Percentiles rank a stretch among this genome's conserved stretches.
phyloP scores from a whole-genome alignment of 2,113 vertebrate genomes.

The Chamaea fasciata region DNA sequence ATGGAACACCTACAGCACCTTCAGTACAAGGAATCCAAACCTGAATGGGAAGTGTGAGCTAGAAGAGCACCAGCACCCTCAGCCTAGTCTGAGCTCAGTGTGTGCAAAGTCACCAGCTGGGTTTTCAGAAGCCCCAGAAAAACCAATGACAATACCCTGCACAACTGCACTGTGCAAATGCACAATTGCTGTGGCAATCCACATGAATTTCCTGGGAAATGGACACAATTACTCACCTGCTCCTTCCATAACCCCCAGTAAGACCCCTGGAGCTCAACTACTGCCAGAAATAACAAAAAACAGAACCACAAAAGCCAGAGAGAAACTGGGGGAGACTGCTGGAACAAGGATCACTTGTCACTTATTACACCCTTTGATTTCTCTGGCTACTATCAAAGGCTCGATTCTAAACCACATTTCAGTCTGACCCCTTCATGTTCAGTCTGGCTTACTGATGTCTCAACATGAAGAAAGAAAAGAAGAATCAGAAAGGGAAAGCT shows the following conservation, averaged over 20 bases:
- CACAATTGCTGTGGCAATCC: accelerated
- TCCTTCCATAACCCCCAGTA: neutral
- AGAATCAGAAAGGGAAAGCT: neutral
- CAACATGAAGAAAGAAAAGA: neutral
- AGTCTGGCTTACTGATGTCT: neutral
- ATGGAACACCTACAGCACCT: accelerated
- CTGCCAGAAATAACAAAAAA: neutral
- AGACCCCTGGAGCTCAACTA: neutral
- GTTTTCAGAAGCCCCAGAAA: neutral
- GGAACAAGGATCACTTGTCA: neutral
- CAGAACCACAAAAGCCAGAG: neutral
- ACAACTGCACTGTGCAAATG: neutral
- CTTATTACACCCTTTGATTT: neutral
- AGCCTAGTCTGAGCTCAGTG: neutral
- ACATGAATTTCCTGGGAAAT: neutral
- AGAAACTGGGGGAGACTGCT: neutral
- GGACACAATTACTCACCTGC: neutral
- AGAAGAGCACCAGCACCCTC: neutral
- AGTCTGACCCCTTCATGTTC: neutral
- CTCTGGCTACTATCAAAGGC: neutral
- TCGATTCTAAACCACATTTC: neutral
- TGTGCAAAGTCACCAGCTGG: accelerated
- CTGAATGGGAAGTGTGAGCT: accelerated
- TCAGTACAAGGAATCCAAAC: neutral
- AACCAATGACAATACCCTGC: neutral